Base-by-base conservation (phyloP, 2,888 invertebrate genomes). In the Drosophila lacicola region DNA sequence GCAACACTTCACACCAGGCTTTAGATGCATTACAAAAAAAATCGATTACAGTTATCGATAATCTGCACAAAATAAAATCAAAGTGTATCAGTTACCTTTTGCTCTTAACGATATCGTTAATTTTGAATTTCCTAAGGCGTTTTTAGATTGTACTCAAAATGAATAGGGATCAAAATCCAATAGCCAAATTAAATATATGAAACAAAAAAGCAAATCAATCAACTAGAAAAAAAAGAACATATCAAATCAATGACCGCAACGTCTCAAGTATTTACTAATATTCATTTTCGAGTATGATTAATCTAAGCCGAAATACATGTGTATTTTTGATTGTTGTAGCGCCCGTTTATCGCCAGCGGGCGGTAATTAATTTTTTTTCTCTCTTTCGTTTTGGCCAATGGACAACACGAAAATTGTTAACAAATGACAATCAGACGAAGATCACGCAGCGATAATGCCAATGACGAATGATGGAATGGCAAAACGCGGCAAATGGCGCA, bases 391-490 rank as follows among this genome's bases (percentile, higher is more conserved):
- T 58, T 34, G 53, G 53, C 49, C 37, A 67, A 63, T 66, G 66
- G 63, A 65, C 60, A 63, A 71, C 58, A 69, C 57, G 53, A 68
- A 76, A 72, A 61, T 70, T 80, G 74, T 86, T 89, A 70, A 69
- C 77, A 70, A 76, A 69, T 86, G 78, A 74, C 66, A 73, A 80
- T 54, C 74, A 63, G 67, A 72, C 68, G 74, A 68, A 68, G 83
- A 83, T 89, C 83, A 67, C 51, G 74, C 82, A 73, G 65, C 71
- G 89, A 83, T 83, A 87, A 57, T 70, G 74, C 37, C 37, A 53
- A 49, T 64, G 63, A 50, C 36, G 46, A 56, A 41, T 74, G 51
- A 49, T 50, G 55, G 73, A 73, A 51, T 50, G 17, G 25, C 55
- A 58, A 72, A 62, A 34, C 42, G 19, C 19, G 17, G 39, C 34